Percentiles rank a stretch among this genome's conserved stretches.
Conservation (phyloP, 2,113 vertebrate species). For the Melanostigma gelatinosum region DNA sequence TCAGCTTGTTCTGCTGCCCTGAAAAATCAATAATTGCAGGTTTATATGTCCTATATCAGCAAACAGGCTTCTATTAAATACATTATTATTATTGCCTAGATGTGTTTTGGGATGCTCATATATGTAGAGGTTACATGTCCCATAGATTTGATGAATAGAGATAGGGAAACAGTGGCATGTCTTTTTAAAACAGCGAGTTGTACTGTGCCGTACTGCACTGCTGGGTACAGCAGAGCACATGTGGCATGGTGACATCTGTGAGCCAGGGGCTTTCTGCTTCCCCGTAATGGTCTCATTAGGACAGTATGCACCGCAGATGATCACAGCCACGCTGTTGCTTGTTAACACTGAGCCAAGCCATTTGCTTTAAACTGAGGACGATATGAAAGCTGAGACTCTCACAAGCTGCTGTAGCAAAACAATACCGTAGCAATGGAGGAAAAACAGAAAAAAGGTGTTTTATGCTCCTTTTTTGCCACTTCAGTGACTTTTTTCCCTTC, state of each 20-base stretch:
- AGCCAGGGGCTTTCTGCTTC: slow-evolving; percentile 17
- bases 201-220: not conserved
- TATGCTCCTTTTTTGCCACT: slow-evolving; percentile 19
- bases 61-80: not conserved
- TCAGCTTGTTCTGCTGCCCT: not conserved
- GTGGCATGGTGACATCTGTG: slow-evolving; percentile 30
- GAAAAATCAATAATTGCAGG: not conserved
- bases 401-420: slow-evolving; percentile 43
- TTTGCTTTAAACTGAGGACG: slow-evolving; percentile 45
- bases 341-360: slow-evolving; percentile 42
- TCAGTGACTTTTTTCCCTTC: slow-evolving; percentile 19
- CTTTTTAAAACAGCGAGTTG: not conserved
- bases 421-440: not conserved
- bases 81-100: not conserved
- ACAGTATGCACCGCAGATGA: slow-evolving; percentile 36
- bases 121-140: not conserved
- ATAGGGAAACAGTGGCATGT: not conserved
- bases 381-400: slow-evolving; percentile 46
- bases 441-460: not conserved
- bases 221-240: slow-evolving; percentile 34
- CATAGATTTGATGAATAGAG: not conserved
- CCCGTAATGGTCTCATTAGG: slow-evolving; percentile 42
- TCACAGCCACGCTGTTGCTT: slow-evolving; percentile 45
- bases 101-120: not conserved
- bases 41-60: not conserved